These are phyloP conservation scores for Eutolmus rufibarbis DNA, from an alignment of 2,888 invertebrate genomes.

Conservation along the genomic window DNA sequence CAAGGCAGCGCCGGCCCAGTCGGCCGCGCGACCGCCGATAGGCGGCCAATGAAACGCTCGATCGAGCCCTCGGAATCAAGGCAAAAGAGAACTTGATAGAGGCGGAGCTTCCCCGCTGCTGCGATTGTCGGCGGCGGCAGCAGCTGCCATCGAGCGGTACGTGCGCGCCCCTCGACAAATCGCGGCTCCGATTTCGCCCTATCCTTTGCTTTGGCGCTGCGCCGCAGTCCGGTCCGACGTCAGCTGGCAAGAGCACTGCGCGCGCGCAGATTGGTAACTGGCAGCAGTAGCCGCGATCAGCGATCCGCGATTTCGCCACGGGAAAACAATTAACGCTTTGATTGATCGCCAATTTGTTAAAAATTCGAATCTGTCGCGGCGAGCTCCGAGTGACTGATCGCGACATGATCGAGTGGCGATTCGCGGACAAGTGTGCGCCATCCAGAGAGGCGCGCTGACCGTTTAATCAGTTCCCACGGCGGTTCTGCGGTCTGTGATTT, in stretches of 20 bases:
- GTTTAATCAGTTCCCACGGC: neutral
- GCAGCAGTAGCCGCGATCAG: neutral
- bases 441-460: neutral
- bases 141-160: neutral
- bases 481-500: neutral
- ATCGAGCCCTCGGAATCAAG: neutral
- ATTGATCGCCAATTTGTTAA: slow-evolving; percentile 12
- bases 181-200: neutral
- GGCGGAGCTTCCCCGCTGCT: slow-evolving; percentile 2
- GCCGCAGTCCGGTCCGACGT: neutral
- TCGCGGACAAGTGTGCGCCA: neutral
- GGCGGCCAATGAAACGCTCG: neutral
- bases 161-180: neutral
- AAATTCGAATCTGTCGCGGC: neutral
- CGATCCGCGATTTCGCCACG: neutral
- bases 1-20: neutral
- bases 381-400: neutral
- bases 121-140: neutral
- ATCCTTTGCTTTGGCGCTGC: neutral
- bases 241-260: slow-evolving; percentile 7
- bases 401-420: neutral
- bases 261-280: slow-evolving; percentile 10
- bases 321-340: slow-evolving; percentile 19
- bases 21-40: neutral
- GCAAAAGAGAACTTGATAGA: neutral